A percentile compares a stretch with the other conserved stretches of the same genome.
Conservation (phyloP, 2,113 vertebrate genomes). For the Dascyllus trimaculatus region DNA sequence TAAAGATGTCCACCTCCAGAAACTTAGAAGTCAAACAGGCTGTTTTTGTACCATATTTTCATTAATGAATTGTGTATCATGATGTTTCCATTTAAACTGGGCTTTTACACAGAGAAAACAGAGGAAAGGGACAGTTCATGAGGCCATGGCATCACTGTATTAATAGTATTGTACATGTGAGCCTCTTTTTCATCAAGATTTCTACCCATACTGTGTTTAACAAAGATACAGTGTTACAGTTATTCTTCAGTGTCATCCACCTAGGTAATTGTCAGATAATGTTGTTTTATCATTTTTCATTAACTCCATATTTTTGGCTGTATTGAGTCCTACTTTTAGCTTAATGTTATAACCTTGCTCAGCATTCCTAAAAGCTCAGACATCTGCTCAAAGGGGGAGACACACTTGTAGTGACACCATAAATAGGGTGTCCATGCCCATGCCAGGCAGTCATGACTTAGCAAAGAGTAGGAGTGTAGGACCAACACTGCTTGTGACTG, state of each 20-base stretch:
- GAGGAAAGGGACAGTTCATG: background rate
- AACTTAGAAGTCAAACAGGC: background rate
- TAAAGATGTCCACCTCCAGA: background rate
- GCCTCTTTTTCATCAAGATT: background rate
- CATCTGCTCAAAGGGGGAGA: slow-evolving; percentile 65
- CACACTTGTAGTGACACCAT: slow-evolving; percentile 45
- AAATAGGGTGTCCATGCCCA: slow-evolving; percentile 67
- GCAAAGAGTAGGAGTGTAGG: slow-evolving; percentile 54
- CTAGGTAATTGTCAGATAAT: background rate
- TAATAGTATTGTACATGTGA: background rate
- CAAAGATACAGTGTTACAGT: background rate
- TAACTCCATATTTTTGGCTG: background rate
- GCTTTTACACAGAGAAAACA: too few relatives aligned
- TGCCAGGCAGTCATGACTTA: slow-evolving; percentile 65
- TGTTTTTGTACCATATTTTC: background rate
- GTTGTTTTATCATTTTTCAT: background rate
- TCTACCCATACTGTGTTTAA: background rate
- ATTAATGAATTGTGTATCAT: too few relatives aligned
- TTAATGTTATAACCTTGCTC: slow-evolving; percentile 41
- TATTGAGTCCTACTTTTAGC: slow-evolving; percentile 11
- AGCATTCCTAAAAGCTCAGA: slow-evolving; percentile 61
- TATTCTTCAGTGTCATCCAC: too few relatives aligned
- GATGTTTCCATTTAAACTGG: too few relatives aligned
- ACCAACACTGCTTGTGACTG: slow-evolving; percentile 10
- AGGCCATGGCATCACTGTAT: background rate